Percentiles rank a stretch among this genome's conserved stretches.
Evolutionary conservation across 2,888 invertebrate genomes (phyloP).

Genomic region (Ecliptopera silaceata): DNA sequence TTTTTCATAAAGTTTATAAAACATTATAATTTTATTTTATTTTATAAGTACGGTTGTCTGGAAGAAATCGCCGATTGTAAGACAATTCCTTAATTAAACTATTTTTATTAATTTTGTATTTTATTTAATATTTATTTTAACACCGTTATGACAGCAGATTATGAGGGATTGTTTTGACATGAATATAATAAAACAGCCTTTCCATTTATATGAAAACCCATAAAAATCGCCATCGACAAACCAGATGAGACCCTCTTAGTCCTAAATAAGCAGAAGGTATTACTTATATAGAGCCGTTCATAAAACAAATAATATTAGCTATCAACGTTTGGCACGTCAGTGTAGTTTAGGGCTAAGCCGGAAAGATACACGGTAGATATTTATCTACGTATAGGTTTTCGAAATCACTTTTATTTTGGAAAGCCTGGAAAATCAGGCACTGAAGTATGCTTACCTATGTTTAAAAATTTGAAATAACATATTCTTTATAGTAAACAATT

Average conservation of each 20-base stretch:
- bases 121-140: too few relatives aligned
- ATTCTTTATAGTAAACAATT: too few relatives aligned
- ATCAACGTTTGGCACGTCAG: conserved; percentile 55
- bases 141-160: too few relatives aligned
- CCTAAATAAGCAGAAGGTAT: conserved; percentile 34
- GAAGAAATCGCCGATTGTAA: too few relatives aligned
- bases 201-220: neutral
- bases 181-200: neutral
- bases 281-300: conserved; percentile 42
- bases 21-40: too few relatives aligned
- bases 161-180: too few relatives aligned
- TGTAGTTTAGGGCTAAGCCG: conserved; percentile 45
- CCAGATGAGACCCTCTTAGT: conserved; percentile 17
- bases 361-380: conserved; percentile 40
- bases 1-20: too few relatives aligned
- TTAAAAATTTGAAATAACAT: too few relatives aligned
- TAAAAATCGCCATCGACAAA: conserved; percentile 12
- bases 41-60: too few relatives aligned
- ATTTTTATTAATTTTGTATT: too few relatives aligned
- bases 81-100: too few relatives aligned
- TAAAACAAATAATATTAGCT: conserved; percentile 62
- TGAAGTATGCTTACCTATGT: conserved; percentile 42
- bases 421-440: conserved; percentile 37
- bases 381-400: conserved; percentile 51
- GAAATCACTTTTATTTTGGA: conserved; percentile 52